Conservation (phyloP, 2,113 vertebrate genomes). For the Apodemus speciosus region DNA sequence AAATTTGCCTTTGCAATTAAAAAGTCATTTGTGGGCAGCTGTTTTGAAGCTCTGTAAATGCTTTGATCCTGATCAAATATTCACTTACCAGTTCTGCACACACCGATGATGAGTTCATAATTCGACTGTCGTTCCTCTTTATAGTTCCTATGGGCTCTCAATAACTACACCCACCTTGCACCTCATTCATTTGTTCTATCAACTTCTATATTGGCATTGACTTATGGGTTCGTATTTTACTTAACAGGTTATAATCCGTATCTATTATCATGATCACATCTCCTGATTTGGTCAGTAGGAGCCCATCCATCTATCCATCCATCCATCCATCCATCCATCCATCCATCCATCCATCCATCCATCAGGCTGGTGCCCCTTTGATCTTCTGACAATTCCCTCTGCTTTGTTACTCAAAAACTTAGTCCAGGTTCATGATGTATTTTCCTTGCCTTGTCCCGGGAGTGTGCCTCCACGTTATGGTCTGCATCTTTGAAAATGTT, state of each 20-base stretch:
- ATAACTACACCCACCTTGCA: not conserved
- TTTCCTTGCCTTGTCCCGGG: not conserved
- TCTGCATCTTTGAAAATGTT: not conserved
- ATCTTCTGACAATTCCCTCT: not conserved
- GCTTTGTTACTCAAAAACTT: not conserved
- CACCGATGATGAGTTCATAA: not conserved
- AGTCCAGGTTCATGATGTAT: not conserved
- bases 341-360: not conserved
- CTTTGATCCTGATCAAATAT: constrained; percentile 11
- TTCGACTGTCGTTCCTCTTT: not conserved
- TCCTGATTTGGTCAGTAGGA: not conserved
- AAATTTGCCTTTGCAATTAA: constrained; percentile 34
- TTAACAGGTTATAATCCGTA: not conserved
- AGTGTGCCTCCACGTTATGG: not conserved
- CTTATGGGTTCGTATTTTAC: not conserved
- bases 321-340: not conserved
- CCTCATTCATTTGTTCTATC: not conserved
- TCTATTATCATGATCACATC: not conserved
- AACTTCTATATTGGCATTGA: not conserved
- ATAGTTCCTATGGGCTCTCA: not conserved
- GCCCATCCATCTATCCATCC: not conserved
- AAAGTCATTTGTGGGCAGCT: not conserved
- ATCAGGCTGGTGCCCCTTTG: not conserved
- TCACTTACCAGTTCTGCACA: not conserved
- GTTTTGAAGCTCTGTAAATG: constrained; percentile 20